Conservation (phyloP, 2,797 vertebrate genomes). For the Notamacropus eugenii region DNA sequence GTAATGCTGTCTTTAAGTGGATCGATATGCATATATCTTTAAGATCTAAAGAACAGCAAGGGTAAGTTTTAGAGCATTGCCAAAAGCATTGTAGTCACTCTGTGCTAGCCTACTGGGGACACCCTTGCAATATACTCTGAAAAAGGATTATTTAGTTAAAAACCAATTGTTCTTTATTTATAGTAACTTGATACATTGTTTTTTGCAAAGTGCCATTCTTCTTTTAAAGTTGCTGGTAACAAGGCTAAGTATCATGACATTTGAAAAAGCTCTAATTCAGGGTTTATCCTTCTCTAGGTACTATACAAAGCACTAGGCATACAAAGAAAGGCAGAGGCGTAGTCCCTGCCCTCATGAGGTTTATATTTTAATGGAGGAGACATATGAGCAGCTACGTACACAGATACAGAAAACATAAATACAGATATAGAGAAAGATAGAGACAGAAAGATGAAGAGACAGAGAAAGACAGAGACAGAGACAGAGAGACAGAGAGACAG, state of each 20-base stretch:
- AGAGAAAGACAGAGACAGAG: too few species aligned
- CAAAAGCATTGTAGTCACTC: slow-evolving; percentile 32
- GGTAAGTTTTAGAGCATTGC: background rate
- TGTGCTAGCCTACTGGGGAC: slow-evolving; percentile 52
- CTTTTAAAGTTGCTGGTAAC: slow-evolving; percentile 42
- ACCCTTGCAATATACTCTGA: slow-evolving; percentile 58
- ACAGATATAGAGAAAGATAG: background rate
- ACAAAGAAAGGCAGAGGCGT: background rate
- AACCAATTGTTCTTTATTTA: slow-evolving; percentile 77
- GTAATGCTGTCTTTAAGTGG: background rate
- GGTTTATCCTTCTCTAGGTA: background rate
- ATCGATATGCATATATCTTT: slow-evolving; percentile 1
- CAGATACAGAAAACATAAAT: background rate
- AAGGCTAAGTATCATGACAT: background rate
- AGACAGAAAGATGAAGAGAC: too few species aligned
- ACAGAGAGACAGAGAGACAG: too few species aligned
- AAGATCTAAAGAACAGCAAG: slow-evolving; percentile 20
- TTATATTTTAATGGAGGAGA: background rate
- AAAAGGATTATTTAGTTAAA: slow-evolving; percentile 73
- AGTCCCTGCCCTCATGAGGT: background rate
- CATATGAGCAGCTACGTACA: background rate
- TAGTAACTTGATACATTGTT: slow-evolving; percentile 62
- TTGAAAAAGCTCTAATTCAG: background rate
- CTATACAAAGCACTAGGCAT: background rate
- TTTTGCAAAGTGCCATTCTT: slow-evolving; percentile 72